These are phyloP conservation scores for Diplolepis rosae DNA, from an alignment of 2,888 invertebrate species.

Conservation along the genomic window DNA sequence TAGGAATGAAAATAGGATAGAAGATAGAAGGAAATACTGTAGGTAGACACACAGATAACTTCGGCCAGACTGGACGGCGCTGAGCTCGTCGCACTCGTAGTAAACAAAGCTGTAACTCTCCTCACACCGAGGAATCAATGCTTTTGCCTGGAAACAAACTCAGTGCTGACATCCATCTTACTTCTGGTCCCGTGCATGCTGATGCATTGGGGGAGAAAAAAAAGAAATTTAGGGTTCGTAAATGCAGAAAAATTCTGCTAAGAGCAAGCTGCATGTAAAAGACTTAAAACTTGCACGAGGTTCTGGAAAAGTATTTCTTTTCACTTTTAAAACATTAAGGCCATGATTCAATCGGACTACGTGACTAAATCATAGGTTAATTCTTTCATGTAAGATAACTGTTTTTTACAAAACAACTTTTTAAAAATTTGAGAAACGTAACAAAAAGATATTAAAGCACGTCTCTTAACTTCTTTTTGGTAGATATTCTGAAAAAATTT, in stretches of 20 bases:
- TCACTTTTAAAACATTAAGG: too few relatives aligned
- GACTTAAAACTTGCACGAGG: not conserved
- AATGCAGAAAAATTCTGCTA: slow-evolving; percentile 3
- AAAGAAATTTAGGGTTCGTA: slow-evolving; percentile 2
- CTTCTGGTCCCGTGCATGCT: slow-evolving; percentile 61
- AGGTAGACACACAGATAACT: slow-evolving; percentile 44
- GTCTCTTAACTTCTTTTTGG: too few relatives aligned
- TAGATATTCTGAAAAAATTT: too few relatives aligned
- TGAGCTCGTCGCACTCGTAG: slow-evolving; percentile 67
- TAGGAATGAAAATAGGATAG: not conserved
- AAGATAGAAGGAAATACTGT: slow-evolving; percentile 32
- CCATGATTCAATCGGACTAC: too few relatives aligned
- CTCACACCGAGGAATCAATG: slow-evolving; percentile 71
- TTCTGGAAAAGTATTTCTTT: not conserved
- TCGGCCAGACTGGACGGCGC: slow-evolving; percentile 72
- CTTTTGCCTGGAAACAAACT: slow-evolving; percentile 51
- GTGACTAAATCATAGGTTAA: too few relatives aligned
- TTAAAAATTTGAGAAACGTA: too few relatives aligned
- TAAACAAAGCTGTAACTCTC: slow-evolving; percentile 74
- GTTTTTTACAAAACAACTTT: too few relatives aligned
- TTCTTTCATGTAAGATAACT: too few relatives aligned
- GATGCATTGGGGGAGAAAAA: slow-evolving; percentile 55
- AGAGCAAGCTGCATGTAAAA: not conserved
- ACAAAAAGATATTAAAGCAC: too few relatives aligned
- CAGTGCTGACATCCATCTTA: slow-evolving; percentile 59